Evolutionary conservation across 2,113 vertebrate species (phyloP), one percentile per base, ranked within the genome.

Genomic region (Xyrauchen texanus): DNA sequence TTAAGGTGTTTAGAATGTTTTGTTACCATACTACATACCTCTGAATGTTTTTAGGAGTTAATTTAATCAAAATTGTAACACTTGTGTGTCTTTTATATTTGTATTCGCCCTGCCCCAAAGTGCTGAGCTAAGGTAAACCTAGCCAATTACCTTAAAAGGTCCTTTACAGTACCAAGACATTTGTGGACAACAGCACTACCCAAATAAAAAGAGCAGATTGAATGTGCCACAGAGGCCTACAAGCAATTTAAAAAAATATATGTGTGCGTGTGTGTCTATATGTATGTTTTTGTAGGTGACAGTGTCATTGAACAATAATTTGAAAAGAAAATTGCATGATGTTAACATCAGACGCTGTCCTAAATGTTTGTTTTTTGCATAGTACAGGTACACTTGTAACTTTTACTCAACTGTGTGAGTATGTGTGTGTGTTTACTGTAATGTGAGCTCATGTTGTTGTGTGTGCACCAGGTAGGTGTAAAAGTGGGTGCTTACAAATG

Each of bases 401-500:
- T 47, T 16, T 11, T 5, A 53, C 42, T 5, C 4, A 70, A 9
- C 3, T 34, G 21, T 34, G 21, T 34, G 21, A 34, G 21, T 34
- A 64, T 76, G 55, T 78, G 73, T 67, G 34, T 55, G 16, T 45
- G 55, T 82, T 49, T 76, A 34, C 8, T 16, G 53, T 5, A 42
- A 9, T 55, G 66, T 68, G 21, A 34, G 21, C 21, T 34, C 21
- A 34, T 34, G 21, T 34, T 34, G 21, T 34, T 34, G 21, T 49
- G 70, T 6, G 10, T 65, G 51, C 68, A 62, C 4, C 21, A n/a
- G 57, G 78, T 83, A 66, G 75, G 84, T 65, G 84, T 74, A 72
- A 71, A 77, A 77, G 77, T 82, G 68, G 64, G 58, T 58, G 67
- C 79, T 84, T 78, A 62, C 8, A 69, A 78, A 64, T 45, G 49